A percentile compares a stretch with the other conserved stretches of the same genome.
These are phyloP conservation scores for Choristoneura rosaceana DNA, from an alignment of 2,888 invertebrate species.

Conservation along the genomic window DNA sequence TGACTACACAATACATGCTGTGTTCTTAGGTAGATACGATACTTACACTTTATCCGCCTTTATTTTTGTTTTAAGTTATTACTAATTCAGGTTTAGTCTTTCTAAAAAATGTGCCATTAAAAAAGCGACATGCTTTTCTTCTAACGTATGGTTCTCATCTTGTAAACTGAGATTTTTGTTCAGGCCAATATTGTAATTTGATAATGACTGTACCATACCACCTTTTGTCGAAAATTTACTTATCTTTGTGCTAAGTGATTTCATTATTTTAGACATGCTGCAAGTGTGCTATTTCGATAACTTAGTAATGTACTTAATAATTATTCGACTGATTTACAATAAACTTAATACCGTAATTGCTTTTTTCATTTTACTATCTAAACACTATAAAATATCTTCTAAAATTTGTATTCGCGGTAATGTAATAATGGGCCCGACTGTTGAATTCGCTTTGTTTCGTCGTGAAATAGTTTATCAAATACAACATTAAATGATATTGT, in stretches of 20 bases:
- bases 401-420: too few species aligned
- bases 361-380: constrained; percentile 12
- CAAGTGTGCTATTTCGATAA: constrained; percentile 31
- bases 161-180: too few species aligned
- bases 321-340: constrained; percentile 49
- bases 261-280: constrained; percentile 9
- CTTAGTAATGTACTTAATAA: constrained; percentile 44
- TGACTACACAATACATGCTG: background rate
- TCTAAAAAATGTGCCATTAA: background rate
- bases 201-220: background rate
- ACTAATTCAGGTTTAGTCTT: background rate
- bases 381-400: background rate
- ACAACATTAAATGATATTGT: too few species aligned
- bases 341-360: constrained; percentile 30
- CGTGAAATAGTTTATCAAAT: too few species aligned
- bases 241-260: constrained; percentile 1
- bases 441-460: too few species aligned
- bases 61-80: background rate
- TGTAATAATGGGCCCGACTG: too few species aligned
- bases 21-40: background rate
- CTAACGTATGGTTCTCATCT: background rate
- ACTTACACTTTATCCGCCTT: background rate
- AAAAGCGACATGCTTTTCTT: background rate
- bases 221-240: background rate
- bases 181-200: background rate